These are phyloP conservation scores for Quiscalus mexicanus DNA, from an alignment of 2,113 vertebrate genomes.

Conservation along the genomic window DNA sequence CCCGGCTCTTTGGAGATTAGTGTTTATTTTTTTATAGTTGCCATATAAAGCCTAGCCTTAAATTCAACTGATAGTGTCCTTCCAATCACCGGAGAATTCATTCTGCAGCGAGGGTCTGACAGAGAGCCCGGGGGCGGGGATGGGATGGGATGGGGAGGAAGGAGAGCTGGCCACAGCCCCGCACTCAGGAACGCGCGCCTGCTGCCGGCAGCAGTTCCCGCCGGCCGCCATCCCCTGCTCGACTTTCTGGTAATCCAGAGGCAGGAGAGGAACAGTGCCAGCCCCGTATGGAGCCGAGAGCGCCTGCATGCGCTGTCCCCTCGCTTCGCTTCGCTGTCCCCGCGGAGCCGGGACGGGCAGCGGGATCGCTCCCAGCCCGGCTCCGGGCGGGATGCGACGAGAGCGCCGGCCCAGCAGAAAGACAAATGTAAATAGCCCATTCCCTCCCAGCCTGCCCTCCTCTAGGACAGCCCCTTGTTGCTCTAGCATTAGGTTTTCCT, in stretches of 20 bases:
- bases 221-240: background rate
- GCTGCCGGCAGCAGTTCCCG: background rate
- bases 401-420: background rate
- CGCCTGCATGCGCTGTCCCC: background rate
- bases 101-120: background rate
- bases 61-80: conserved; percentile 37
- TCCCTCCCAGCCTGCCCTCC: conserved; percentile 43
- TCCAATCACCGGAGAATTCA: background rate
- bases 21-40: conserved; percentile 58
- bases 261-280: background rate
- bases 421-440: conserved; percentile 72
- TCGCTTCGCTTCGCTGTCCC: background rate
- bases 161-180: background rate
- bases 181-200: conserved; percentile 62
- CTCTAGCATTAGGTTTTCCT: conserved; percentile 57
- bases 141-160: background rate
- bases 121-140: background rate
- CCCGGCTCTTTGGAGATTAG: conserved; percentile 22
- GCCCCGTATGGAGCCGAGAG: background rate
- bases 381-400: background rate
- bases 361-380: background rate
- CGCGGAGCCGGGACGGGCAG: background rate
- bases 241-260: conserved; percentile 12
- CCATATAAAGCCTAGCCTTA: conserved; percentile 70
- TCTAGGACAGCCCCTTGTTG: conserved; percentile 23